These are phyloP conservation scores for Troilus luridus DNA, from an alignment of 2,888 invertebrate species.

Conservation along the genomic window DNA sequence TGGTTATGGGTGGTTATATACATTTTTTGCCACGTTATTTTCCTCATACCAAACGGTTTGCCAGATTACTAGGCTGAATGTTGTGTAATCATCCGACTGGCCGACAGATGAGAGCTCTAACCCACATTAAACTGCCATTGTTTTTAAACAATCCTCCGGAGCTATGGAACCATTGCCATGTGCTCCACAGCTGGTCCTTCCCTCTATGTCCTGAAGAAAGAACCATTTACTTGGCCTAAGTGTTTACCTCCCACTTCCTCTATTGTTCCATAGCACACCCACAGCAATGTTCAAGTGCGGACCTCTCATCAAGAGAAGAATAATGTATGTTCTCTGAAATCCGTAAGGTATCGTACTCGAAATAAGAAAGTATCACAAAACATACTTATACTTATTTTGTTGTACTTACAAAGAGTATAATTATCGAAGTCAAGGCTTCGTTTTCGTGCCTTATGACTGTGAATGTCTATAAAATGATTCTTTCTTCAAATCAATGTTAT, in stretches of 20 bases:
- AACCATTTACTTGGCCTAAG: neutral
- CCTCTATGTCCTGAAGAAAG: slow-evolving; percentile 2
- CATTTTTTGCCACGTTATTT: no score
- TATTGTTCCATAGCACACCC: neutral
- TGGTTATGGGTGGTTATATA: no score
- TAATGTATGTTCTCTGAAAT: neutral
- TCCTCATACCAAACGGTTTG: neutral
- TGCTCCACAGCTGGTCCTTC: slow-evolving; percentile 13
- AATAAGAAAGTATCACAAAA: no score
- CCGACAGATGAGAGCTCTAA: neutral
- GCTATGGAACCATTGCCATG: neutral
- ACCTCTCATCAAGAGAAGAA: neutral
- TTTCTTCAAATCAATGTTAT: no score
- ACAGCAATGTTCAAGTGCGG: neutral
- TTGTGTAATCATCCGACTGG: neutral
- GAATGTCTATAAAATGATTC: no score
- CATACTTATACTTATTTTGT: no score
- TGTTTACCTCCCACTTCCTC: slow-evolving; percentile 12
- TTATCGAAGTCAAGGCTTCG: no score
- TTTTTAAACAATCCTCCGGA: neutral
- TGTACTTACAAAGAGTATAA: no score
- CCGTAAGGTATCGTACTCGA: neutral
- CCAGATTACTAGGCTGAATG: neutral
- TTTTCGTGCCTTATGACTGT: no score
- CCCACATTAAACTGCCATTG: neutral